Evolutionary conservation across 2,113 vertebrate genomes (phyloP).

Genomic region (Nothoprocta pentlandii): DNA sequence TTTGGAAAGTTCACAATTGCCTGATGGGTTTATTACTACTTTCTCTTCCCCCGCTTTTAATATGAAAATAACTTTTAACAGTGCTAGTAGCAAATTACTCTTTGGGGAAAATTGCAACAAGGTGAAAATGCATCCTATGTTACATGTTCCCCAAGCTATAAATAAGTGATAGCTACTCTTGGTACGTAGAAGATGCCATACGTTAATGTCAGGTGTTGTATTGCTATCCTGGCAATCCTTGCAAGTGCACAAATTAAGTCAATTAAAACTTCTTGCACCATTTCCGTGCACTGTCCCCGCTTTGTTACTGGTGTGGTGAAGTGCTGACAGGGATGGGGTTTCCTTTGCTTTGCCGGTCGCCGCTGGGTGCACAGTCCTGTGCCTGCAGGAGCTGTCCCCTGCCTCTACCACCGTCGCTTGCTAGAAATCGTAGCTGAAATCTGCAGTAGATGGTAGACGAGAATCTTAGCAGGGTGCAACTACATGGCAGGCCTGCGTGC

Average conservation of each 20-base stretch:
- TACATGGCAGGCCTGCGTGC: background rate
- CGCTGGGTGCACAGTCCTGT: background rate
- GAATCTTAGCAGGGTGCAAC: background rate
- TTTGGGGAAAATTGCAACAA: background rate
- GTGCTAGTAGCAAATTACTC: background rate
- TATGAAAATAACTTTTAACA: background rate
- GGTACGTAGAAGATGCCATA: background rate
- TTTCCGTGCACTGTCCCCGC: fast-evolving
- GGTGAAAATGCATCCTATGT: background rate
- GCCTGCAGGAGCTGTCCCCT: background rate
- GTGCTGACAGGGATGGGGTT: background rate
- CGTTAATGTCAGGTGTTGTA: background rate
- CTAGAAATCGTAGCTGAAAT: background rate
- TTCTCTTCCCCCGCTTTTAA: background rate
- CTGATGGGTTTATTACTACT: background rate
- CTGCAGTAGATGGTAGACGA: background rate
- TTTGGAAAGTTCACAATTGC: background rate
- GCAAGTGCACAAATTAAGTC: background rate
- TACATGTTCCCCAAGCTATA: background rate
- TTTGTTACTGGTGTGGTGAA: background rate
- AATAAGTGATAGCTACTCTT: background rate
- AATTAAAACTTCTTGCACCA: background rate
- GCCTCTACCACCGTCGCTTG: background rate
- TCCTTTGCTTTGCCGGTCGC: background rate
- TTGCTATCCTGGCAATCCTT: background rate